Base-by-base conservation (phyloP, 1,140 invertebrate genomes). In the Notospermus geniculatus region DNA sequence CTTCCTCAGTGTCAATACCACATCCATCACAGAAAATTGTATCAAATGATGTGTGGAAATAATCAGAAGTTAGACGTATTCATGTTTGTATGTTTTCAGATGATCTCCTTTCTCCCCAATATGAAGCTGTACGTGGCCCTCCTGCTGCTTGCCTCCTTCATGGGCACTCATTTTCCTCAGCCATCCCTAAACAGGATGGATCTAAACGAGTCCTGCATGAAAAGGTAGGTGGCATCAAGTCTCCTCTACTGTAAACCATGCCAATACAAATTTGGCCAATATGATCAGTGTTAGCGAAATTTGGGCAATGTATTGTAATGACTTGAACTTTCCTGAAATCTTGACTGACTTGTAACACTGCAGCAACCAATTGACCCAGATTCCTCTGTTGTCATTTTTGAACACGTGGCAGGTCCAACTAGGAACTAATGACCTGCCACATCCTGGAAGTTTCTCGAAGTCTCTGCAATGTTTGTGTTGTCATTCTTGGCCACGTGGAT, bases 131-230 rank as follows among this genome's bases (percentile, higher is more conserved):
- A 53, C 23, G 58, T 64, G 23, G 52, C 60, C 19, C 45, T 66
- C 9, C 55, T 75, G n/a, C 58, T 73, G 23, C 25, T 75, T 36
- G 66, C 66, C 11, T 36, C 74, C 13, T 54, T 72, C 9, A 60
- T 60, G 2, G 63, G 62, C 23, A n/a, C n/a, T 63, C 62, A 22
- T 66, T 56, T 23, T 66, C 60, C 45, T 69, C 76, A 50, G 86
- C 83, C n/a, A 82, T 88, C 57, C 87, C 87, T 15, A 87, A 87
- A 75, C 83, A 85, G 28, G 85, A 85, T 57, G 84, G 86, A 39
- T 76, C 82, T 53, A 84, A 83, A 64, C 76, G 83, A 17, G 73
- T 84, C 39, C 78, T 85, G 1, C 62, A 83, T 45, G 81, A 86
- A 59, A 82, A 84, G 76, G 87, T 86, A 72, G 54, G 19, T 36